These are phyloP conservation scores for Caranx ignobilis DNA, from an alignment of 2,113 vertebrate genomes.

Conservation along the genomic window DNA sequence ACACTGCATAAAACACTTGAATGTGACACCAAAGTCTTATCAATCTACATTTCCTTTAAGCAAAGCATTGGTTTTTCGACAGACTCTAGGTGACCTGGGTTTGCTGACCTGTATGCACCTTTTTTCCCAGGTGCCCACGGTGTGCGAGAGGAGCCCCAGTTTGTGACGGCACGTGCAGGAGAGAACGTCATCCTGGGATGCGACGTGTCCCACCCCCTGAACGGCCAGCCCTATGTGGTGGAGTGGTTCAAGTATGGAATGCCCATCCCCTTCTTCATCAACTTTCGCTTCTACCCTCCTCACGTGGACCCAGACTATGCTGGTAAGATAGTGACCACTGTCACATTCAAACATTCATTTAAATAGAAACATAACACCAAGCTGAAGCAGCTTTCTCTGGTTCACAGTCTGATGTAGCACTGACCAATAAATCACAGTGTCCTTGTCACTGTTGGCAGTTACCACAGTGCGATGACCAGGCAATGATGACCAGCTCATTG, in stretches of 20 bases:
- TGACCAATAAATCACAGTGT: no score
- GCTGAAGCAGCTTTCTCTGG: background rate
- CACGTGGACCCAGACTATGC: slow-evolving; percentile 98
- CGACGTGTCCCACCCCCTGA: slow-evolving; percentile 95
- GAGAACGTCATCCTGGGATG: slow-evolving; percentile 96
- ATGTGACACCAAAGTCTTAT: no score
- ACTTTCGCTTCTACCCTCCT: slow-evolving; percentile 98
- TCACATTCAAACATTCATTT: background rate
- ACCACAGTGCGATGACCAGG: no score
- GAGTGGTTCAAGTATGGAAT: slow-evolving; percentile 99
- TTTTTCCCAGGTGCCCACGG: slow-evolving; percentile 89
- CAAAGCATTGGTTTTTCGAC: background rate
- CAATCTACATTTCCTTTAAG: no score
- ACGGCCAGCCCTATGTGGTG: slow-evolving; percentile 97
- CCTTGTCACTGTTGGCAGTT: no score
- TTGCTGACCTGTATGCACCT: background rate
- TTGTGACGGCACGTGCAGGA: slow-evolving; percentile 96
- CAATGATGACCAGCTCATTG: no score
- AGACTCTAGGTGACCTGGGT: background rate
- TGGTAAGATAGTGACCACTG: slow-evolving; percentile 82
- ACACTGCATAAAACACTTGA: no score
- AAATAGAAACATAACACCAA: background rate
- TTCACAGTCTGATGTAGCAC: background rate
- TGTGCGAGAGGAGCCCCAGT: slow-evolving; percentile 96
- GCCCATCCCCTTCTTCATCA: slow-evolving; percentile 99